Evolutionary conservation across 2,888 invertebrate species (phyloP), one percentile per base, ranked within the genome.

Genomic region (Hoplodrina blanda): DNA sequence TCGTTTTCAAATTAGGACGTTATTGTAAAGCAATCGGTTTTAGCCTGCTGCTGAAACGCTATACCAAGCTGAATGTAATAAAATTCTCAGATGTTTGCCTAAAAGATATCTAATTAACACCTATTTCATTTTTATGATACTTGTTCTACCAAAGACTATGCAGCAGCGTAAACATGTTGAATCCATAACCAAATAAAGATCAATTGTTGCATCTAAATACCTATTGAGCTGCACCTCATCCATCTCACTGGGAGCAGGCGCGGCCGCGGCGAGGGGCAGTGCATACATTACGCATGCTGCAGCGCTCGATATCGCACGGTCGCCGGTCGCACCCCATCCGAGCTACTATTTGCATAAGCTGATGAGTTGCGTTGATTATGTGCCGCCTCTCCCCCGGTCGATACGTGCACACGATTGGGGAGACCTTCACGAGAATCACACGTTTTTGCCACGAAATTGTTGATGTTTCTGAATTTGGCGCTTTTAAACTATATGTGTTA

Each of bases 301-400:
- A 76, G 67, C 78, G 85, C 80, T 89, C 88, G 85, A 87, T 87
- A 86, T 61, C 82, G 83, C 77, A 25, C 73, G n/a, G 13, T 11
- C n/a, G 3, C 11, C 11, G 41, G 20, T 41, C 75, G 69, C 73
- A 56, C 73, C 79, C 73, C 63, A n/a, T 19, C 13, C 1, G 25
- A 55, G 20, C 4, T 2, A 55, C 66, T 90, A 91, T 91, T 91
- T 91, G 91, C 91, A 91, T 92, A 90, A 90, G 91, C 90, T 89
- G 92, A 91, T 90, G 91, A 91, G 89, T 68, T 79, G 74, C 77
- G 73, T 81, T 89, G 88, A 88, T 90, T 89, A 88, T 77, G 77
- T 78, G 71, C 52, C 53, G 50, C 0, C 30, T 17, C 55, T 20
- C 73, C 73, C 62, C 56, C 61, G 70, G 37, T 73, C 82, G 80